Percentiles rank a stretch among this genome's conserved stretches.
Evolutionary conservation across 2,113 vertebrate genomes (phyloP).

Genomic region (Chaenogobius annularis): DNA sequence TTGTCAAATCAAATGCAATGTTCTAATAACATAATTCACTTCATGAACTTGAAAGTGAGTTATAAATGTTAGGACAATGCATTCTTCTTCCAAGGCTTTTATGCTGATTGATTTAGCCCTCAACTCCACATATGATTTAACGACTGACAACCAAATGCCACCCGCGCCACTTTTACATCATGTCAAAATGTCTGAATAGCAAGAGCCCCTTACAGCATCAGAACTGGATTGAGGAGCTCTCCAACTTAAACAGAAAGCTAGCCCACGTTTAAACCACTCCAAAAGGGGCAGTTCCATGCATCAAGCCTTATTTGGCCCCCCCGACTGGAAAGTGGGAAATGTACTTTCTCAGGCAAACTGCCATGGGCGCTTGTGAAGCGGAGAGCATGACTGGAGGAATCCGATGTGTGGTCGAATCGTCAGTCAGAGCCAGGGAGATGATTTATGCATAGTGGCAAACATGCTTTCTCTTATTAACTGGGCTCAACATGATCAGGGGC

Average conservation of each 20-base stretch:
- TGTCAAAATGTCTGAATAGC: slow-evolving; percentile 47
- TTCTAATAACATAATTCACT: neutral
- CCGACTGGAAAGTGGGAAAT: slow-evolving; percentile 57
- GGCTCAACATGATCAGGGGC: slow-evolving; percentile 22
- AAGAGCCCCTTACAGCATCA: slow-evolving; percentile 10
- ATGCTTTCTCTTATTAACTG: slow-evolving; percentile 44
- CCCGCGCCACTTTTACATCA: slow-evolving; percentile 25
- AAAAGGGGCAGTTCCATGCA: slow-evolving; percentile 49
- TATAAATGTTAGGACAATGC: neutral
- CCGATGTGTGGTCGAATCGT: slow-evolving; percentile 49
- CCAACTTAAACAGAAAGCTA: slow-evolving; percentile 64
- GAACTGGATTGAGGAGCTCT: slow-evolving; percentile 43
- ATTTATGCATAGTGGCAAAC: slow-evolving; percentile 53
- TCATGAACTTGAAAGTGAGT: slow-evolving; percentile 1
- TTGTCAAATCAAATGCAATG: neutral
- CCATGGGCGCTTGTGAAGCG: slow-evolving; percentile 59
- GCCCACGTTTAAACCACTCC: slow-evolving; percentile 49
- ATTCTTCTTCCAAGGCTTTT: neutral
- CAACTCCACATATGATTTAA: slow-evolving; percentile 12
- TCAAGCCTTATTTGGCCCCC: slow-evolving; percentile 68
- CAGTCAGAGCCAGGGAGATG: slow-evolving; percentile 51
- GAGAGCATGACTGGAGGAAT: slow-evolving; percentile 60
- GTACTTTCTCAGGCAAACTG: slow-evolving; percentile 63
- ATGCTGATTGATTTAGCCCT: neutral
- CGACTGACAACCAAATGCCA: slow-evolving; percentile 17